Evolutionary conservation across 2,888 invertebrate genomes (phyloP), one percentile per base, ranked within the genome.

Genomic region (Tetranychus truncatus): DNA sequence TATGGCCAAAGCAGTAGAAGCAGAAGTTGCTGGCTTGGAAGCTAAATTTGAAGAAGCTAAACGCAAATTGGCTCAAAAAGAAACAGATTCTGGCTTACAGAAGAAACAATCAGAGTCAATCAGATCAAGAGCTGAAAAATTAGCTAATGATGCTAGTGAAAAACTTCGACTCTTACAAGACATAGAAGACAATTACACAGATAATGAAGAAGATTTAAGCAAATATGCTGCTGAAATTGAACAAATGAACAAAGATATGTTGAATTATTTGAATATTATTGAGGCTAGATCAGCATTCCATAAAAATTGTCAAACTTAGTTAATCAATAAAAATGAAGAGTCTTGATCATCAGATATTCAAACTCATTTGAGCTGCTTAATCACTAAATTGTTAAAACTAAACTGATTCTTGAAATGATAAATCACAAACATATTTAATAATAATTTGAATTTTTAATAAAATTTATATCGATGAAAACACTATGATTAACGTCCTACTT

Each of bases 61-160:
- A 77, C 86, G 85, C 77, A 87, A 88, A 45, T 84, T 95, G 24
- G 87, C 88, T 72, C 85, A 87, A 76, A 89, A 91, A 77, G 88
- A 90, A 4, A 87, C 86, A 78, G 87, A 88, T 79, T 92, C 92
- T 8, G 88, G 89, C 74, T 87, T 87, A 77, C 90, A 91, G 1
- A 89, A 92, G 79, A 88, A 88, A 77, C 86, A 89, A 76, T 92
- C 94, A 5, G 89, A 91, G 81, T 84, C 86, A 69, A 84, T 96
- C 75, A 85, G 91, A 75, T 88, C 89, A 79, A 86, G 89, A 78
- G 95, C 95, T 1, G 89, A 90, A 66, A 88, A 89, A 80, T 85
- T 96, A 34, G 91, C 92, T 1, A 89, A 89, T 76, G 89, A 88
- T 78, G 91, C 91, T 2, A 87, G 88, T 80, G 87, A 86, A 76